Conservation (phyloP, 2,797 vertebrate genomes). For the Tenualosa thibaudeaui region DNA sequence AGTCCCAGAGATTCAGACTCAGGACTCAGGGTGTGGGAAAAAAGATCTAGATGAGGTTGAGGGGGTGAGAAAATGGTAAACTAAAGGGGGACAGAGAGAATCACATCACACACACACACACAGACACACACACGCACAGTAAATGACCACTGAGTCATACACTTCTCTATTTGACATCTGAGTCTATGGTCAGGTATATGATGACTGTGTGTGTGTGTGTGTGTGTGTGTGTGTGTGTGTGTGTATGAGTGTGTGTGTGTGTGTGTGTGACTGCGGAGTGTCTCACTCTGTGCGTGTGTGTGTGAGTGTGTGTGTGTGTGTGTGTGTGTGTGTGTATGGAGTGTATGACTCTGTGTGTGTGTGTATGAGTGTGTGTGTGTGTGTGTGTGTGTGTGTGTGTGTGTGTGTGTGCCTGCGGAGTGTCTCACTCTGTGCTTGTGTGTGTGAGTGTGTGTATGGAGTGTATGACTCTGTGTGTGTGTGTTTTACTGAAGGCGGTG, state of each 20-base stretch:
- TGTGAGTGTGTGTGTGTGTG: constrained; percentile 27
- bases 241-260: constrained; percentile 30
- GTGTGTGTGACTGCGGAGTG: constrained; percentile 17
- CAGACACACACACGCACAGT: too few species aligned
- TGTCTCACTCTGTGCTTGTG: constrained; percentile 47
- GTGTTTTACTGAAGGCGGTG: constrained; percentile 46
- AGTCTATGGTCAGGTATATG: too few species aligned
- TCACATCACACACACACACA: not conserved
- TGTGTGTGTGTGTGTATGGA: constrained; percentile 24
- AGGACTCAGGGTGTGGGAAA: too few species aligned
- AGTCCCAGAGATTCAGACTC: too few species aligned
- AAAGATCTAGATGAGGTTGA: too few species aligned
- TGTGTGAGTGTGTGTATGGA: constrained; percentile 37
- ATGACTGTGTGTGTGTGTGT: not conserved
- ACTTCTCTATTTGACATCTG: too few species aligned
- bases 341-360: not conserved
- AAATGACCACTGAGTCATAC: not conserved
- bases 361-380: not conserved
- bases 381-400: not conserved
- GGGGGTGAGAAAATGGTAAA: not conserved
- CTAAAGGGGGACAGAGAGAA: not conserved
- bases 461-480: not conserved
- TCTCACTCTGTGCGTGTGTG: constrained; percentile 38
- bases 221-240: constrained; percentile 34
- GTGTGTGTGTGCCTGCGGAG: not conserved